Percentiles rank a stretch among this genome's conserved stretches.
Evolutionary conservation across 2,888 invertebrate species (phyloP).

Genomic region (Sylvicola cinctus): DNA sequence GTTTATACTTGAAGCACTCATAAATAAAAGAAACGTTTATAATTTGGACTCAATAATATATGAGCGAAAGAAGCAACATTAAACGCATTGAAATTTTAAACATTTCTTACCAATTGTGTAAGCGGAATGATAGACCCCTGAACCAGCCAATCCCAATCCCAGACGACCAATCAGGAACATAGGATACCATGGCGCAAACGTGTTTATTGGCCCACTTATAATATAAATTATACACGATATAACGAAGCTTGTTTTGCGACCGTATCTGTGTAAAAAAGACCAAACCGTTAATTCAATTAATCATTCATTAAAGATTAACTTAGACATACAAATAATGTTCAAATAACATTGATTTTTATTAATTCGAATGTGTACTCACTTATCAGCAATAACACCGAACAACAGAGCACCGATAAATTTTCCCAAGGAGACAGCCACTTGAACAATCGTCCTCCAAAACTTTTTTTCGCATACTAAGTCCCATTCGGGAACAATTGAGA

Average conservation of each 20-base stretch:
- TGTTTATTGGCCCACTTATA: conserved; percentile 26
- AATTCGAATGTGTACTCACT: too few species aligned
- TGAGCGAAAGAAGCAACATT: conserved; percentile 9
- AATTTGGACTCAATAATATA: conserved; percentile 13
- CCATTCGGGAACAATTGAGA: conserved; percentile 26
- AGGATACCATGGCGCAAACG: conserved; percentile 27
- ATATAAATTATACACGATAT: conserved; percentile 27
- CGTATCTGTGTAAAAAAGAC: too few species aligned
- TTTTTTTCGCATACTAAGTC: conserved; percentile 29
- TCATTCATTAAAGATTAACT: too few species aligned
- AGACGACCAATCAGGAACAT: conserved; percentile 28
- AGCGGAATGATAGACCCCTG: conserved; percentile 30
- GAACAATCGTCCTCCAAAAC: conserved; percentile 28
- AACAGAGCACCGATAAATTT: conserved; percentile 31
- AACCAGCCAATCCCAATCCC: conserved; percentile 28
- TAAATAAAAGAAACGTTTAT: too few species aligned
- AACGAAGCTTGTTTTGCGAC: conserved; percentile 29
- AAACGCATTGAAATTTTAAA: conserved; percentile 31
- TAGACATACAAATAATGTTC: too few species aligned
- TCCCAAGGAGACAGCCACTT: conserved; percentile 30
- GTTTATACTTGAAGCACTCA: too few species aligned
- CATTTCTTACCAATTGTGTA: too few species aligned
- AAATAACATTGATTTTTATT: too few species aligned
- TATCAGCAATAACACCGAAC: conserved; percentile 24
- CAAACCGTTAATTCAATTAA: too few species aligned